These are phyloP conservation scores for Heterocephalus glaber DNA, from an alignment of 2,113 vertebrate genomes.

Conservation along the genomic window DNA sequence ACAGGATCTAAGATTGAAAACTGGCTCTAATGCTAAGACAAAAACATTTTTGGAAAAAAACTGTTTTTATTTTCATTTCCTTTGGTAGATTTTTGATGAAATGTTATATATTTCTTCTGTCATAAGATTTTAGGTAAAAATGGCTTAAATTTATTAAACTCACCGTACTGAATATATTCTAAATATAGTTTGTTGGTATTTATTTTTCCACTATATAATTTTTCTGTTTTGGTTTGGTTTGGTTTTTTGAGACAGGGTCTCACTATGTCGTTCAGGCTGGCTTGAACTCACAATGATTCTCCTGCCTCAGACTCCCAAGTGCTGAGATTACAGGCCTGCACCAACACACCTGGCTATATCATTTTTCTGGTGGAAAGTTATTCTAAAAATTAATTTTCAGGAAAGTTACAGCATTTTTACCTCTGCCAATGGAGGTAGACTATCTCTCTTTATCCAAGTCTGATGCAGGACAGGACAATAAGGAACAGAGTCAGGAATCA, in stretches of 20 bases:
- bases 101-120: not conserved
- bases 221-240: too few species aligned
- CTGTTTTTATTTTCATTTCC: not conserved
- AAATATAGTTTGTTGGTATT: not conserved
- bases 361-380: not conserved
- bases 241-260: too few species aligned
- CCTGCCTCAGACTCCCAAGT: too few species aligned
- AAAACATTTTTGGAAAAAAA: not conserved
- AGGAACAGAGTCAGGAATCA: not conserved
- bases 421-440: not conserved
- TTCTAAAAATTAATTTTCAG: slow-evolving; percentile 18
- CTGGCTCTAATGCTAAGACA: slow-evolving; percentile 18
- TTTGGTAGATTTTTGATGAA: slow-evolving; percentile 1
- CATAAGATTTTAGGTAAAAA: slow-evolving; percentile 23
- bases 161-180: not conserved
- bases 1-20: not conserved
- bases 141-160: not conserved
- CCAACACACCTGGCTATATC: too few species aligned
- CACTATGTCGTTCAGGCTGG: too few species aligned
- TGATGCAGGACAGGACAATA: not conserved
- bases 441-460: not conserved
- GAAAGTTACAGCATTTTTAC: not conserved
- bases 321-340: too few species aligned
- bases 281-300: too few species aligned
- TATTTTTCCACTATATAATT: not conserved